These are phyloP conservation scores for Eupeodes latifasciatus DNA, from an alignment of 2,888 invertebrate genomes.

Conservation along the genomic window DNA sequence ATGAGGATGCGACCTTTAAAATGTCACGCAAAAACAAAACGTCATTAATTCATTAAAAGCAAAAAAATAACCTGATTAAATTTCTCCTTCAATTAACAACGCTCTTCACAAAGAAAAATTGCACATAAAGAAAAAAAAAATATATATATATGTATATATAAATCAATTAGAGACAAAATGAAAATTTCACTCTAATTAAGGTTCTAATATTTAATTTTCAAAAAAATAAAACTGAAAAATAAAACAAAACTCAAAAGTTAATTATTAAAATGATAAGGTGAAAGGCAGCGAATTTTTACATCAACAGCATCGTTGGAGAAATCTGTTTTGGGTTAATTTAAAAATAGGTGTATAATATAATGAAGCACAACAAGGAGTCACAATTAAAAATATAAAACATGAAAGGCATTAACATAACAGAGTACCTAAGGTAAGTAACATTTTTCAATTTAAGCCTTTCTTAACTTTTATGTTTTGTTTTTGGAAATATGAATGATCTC, in stretches of 20 bases:
- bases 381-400: not conserved
- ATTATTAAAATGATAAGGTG: constrained; percentile 53
- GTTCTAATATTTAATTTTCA: constrained; percentile 20
- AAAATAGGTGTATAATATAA: constrained; percentile 25
- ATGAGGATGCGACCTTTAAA: not conserved
- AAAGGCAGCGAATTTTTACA: constrained; percentile 34
- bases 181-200: constrained; percentile 64
- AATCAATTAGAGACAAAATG: constrained; percentile 47
- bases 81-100: not conserved
- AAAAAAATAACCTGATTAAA: not conserved
- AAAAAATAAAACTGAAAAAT: not conserved
- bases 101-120: not conserved
- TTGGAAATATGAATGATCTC: not conserved
- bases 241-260: constrained; percentile 30
- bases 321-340: constrained; percentile 53
- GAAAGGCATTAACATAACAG: not conserved
- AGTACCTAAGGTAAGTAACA: not conserved
- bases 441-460: not conserved
- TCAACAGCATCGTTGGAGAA: not conserved
- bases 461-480: not conserved
- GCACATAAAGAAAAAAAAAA: not conserved
- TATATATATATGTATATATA: not conserved
- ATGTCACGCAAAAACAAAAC: not conserved
- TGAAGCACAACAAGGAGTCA: constrained; percentile 29
- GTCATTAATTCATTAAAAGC: not conserved